A percentile compares a stretch with the other conserved stretches of the same genome.
phyloP scores from a whole-genome alignment of 30 jellyfish, hydroid and myxozoan species.

The Hydractinia symbiolongicarpus region DNA sequence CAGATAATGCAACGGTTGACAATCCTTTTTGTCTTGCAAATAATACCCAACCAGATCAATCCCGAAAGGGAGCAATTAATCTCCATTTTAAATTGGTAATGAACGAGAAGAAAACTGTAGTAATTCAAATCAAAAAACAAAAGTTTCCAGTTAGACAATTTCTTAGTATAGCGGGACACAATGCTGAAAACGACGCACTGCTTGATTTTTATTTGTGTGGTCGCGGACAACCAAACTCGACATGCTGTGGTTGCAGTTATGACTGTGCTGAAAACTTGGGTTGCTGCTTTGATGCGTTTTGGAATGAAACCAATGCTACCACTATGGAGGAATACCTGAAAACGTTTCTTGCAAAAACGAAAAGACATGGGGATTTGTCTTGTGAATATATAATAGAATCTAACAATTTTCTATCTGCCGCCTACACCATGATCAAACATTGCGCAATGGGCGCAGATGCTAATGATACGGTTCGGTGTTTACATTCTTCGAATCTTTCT shows the following conservation, averaged over 20 bases:
- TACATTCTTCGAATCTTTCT: too few species aligned
- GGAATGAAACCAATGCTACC: background rate
- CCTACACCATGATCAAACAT: too few species aligned
- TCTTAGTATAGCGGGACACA: background rate
- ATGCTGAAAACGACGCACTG: background rate
- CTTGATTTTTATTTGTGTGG: background rate
- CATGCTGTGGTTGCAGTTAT: background rate
- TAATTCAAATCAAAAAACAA: background rate
- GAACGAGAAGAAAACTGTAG: background rate
- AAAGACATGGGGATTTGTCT: background rate
- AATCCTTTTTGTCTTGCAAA: too few species aligned
- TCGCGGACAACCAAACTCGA: background rate
- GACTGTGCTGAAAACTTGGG: background rate
- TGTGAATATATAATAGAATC: background rate
- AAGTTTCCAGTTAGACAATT: slow-evolving; percentile 10
- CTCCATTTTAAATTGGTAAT: background rate
- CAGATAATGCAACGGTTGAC: too few species aligned
- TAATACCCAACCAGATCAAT: too few species aligned
- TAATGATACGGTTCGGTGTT: too few species aligned
- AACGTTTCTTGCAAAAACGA: background rate
- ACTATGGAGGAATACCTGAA: background rate
- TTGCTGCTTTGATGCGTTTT: background rate
- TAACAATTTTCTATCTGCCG: background rate
- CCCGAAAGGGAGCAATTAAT: too few species aligned
- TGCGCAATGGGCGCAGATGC: too few species aligned